Base-by-base conservation (phyloP, 2,888 invertebrate species). In the Julus scandinavius region DNA sequence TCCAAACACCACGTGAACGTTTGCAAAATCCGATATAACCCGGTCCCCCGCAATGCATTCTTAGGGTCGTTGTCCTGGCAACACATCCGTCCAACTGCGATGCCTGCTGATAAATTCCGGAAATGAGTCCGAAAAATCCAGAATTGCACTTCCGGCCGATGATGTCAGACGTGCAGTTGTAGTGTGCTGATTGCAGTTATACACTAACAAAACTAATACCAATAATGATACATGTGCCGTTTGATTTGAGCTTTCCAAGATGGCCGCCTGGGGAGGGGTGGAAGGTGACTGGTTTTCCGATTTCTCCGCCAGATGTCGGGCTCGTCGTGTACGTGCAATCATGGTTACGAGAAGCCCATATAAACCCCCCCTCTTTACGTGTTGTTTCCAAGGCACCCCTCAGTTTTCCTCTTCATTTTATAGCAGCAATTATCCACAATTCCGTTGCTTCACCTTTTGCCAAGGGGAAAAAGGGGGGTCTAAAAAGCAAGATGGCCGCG, bases 361-460 rank as follows among this genome's bases (percentile, higher is more conserved):
- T 85, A 85, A 85, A n/a, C 85, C 85, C 85, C 85, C 45, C 50
- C 50, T 85, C 50, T 50, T 85, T 85, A 45, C 50, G 45, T 50
- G 45, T 85, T 50, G 45, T 50, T 50, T 85, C 85, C 85, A 49
- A 17, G 45, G 45, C 85, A 45, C 50, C 85, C 85, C 85, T 85
- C 50, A 85, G 85, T 50, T 17, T 85, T 45, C 85, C 85, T 85
- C 85, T 50, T 50, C 50, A 49, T 85, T 85, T 85, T 85, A 49
- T 85, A 17, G 38, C 50, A 85, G 50, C 50, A 49, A 85, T 85
- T 85, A 85, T 85, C 45, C 85, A 85, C 85, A 72, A 72, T 72
- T 45, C 50, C 85, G 85, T 85, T 85, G 85, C 50, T 85, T 85
- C 85, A 85, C 85, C 85, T 85, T 85, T 85, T 49, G 85, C 85